A percentile compares a stretch with the other conserved stretches of the same genome.
Conservation (phyloP, 2,113 vertebrate species). For the Campylorhamphus procurvoides region DNA sequence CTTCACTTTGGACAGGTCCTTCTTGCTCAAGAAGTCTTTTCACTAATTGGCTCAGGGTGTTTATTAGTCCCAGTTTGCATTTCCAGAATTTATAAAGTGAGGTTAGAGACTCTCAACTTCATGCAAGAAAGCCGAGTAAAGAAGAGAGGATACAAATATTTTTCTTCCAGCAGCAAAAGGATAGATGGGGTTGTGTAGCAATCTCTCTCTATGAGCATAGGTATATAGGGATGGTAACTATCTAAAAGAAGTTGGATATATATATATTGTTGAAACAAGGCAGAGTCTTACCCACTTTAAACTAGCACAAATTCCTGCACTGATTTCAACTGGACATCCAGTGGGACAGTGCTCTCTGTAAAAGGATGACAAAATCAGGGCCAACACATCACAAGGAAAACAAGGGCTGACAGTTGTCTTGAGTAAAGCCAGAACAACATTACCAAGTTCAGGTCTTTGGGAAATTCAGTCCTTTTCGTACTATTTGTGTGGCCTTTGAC, state of each 20-base stretch:
- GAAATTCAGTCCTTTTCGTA: slow-evolving; percentile 6
- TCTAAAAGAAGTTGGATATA: not conserved
- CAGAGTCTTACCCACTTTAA: not conserved
- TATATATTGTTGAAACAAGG: not conserved
- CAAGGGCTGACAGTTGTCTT: not conserved
- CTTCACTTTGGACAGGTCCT: not conserved
- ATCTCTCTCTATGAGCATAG: not conserved
- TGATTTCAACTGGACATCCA: not conserved
- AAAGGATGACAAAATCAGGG: not conserved
- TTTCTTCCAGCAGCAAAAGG: not conserved
- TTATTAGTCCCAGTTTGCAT: not conserved
- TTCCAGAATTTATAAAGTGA: not conserved
- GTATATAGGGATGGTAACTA: not conserved
- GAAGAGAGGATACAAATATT: not conserved
- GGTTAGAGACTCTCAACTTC: not conserved
- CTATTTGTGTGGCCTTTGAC: slow-evolving; percentile 31
- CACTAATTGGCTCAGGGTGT: not conserved
- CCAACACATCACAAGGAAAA: not conserved
- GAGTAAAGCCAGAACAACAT: not conserved
- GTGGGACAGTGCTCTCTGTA: accelerated
- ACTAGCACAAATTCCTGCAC: not conserved
- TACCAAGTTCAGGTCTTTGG: not conserved
- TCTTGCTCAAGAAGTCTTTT: not conserved
- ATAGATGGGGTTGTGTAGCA: not conserved
- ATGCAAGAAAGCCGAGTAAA: not conserved